Evolutionary conservation across 64 coral and sea anemone genomes (phyloP).

Genomic region (Montipora sp.): DNA sequence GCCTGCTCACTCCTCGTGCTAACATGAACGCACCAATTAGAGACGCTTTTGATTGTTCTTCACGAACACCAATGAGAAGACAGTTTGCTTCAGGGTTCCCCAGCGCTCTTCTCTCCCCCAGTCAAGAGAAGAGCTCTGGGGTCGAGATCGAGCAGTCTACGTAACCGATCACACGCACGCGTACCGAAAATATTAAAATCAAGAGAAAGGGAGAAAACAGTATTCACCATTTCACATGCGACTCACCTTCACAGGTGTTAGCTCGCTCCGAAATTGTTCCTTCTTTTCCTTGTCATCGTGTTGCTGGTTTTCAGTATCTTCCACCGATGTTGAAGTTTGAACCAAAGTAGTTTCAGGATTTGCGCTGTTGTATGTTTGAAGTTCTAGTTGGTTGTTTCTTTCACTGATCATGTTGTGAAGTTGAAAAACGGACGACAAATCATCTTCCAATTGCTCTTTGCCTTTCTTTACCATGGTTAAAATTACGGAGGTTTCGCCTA

Average conservation of each 20-base stretch:
- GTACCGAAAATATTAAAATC: too few relatives aligned
- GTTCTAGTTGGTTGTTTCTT: not conserved
- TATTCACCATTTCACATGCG: not conserved
- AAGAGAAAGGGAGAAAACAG: too few relatives aligned
- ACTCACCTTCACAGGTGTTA: conserved; percentile 75
- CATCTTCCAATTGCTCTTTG: conserved; percentile 74
- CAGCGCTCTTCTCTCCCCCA: too few relatives aligned
- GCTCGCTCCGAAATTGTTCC: conserved; percentile 45
- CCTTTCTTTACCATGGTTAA: conserved; percentile 50
- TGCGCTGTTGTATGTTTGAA: not conserved
- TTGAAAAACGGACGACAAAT: conserved; percentile 85
- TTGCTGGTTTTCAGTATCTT: conserved; percentile 67
- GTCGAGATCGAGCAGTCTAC: too few relatives aligned
- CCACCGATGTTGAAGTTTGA: conserved; percentile 59
- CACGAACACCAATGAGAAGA: too few relatives aligned
- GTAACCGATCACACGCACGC: too few relatives aligned
- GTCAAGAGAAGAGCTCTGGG: too few relatives aligned
- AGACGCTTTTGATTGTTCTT: too few relatives aligned
- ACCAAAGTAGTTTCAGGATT: conserved; percentile 11
- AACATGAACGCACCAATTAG: too few relatives aligned
- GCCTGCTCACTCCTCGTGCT: too few relatives aligned
- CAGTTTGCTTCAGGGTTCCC: too few relatives aligned
- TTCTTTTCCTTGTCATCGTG: conserved; percentile 60
- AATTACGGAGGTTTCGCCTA: conserved; percentile 41
- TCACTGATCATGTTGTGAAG: conserved; percentile 78